Base-by-base conservation (phyloP, 2,888 invertebrate genomes). In the Ecdyonurus torrentis region DNA sequence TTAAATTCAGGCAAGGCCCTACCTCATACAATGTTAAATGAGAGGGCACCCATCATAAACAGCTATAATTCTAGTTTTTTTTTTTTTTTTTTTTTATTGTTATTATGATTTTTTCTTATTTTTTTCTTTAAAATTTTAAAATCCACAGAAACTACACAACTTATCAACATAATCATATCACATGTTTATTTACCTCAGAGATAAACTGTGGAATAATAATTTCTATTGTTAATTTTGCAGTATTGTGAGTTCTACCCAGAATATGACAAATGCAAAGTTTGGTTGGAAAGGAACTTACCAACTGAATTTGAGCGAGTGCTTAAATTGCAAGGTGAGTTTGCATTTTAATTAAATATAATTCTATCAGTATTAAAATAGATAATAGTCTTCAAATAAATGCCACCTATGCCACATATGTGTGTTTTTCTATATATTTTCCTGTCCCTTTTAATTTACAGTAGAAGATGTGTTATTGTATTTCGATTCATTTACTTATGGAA, bases 231-330 rank as follows among this genome's bases (percentile, higher is more conserved):
- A 59, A 23, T 61, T 25, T 63, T 66, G 53, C 73, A 92, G 89
- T 99, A 97, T 74, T 98, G 98, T 76, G 97, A 98, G 79, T 96
- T 91, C 76, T 95, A 96, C 76, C 97, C 97, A 10, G 94, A 94
- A 75, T 93, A 92, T 74, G 97, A 96, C 67, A 94, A 94, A 77
- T 99, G 98, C 74, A 94, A 95, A 74, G 87, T 87, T 68, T 99
- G 98, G 98, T 77, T 98, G 67, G 94, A 96, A 75, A 89, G 89
- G 71, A 86, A 97, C 79, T 78, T 98, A 67, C 97, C 98, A 1
- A 87, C 87, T 59, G 91, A 95, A 74, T 94, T 97, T 74, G 91
- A 92, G 71, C 90, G 91, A 76, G 84, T 79, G 23, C 67, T 91
- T 1, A 88, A 87, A 78, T 78, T 87, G 69, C 55, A 55, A 55